Evolutionary conservation across 2,888 invertebrate species (phyloP).

Genomic region (Chromoteleia sp.): DNA sequence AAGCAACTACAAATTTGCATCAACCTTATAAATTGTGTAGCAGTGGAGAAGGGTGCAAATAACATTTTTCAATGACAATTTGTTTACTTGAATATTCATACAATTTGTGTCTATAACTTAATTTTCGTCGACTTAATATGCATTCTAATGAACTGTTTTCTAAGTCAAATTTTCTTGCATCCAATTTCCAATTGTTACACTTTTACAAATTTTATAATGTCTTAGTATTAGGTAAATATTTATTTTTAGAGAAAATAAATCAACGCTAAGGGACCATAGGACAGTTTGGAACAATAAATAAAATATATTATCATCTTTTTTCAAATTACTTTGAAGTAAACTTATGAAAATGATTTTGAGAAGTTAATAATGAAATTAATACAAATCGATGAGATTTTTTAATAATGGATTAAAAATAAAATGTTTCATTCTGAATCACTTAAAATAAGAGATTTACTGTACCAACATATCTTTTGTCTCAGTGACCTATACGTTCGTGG

Average conservation of each 20-base stretch:
- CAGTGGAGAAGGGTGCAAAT: conserved; percentile 29
- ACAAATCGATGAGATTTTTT: background rate
- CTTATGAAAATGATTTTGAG: background rate
- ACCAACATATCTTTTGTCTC: conserved; percentile 8
- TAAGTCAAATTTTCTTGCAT: background rate
- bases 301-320: background rate
- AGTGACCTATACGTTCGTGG: background rate
- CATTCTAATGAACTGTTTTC: background rate
- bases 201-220: conserved; percentile 12
- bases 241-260: conserved; percentile 17
- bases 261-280: conserved; percentile 29
- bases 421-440: background rate
- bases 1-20: conserved; percentile 29
- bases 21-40: conserved; percentile 7
- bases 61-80: background rate
- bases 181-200: background rate
- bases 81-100: background rate
- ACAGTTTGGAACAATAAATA: conserved; percentile 10
- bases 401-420: background rate
- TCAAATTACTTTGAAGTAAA: background rate
- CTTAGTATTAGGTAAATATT: conserved; percentile 17
- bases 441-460: conserved; percentile 9
- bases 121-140: background rate
- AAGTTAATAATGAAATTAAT: background rate
- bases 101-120: background rate